phyloP scores from a whole-genome alignment of 2,888 invertebrate species.

The Vesta saturnalis region DNA sequence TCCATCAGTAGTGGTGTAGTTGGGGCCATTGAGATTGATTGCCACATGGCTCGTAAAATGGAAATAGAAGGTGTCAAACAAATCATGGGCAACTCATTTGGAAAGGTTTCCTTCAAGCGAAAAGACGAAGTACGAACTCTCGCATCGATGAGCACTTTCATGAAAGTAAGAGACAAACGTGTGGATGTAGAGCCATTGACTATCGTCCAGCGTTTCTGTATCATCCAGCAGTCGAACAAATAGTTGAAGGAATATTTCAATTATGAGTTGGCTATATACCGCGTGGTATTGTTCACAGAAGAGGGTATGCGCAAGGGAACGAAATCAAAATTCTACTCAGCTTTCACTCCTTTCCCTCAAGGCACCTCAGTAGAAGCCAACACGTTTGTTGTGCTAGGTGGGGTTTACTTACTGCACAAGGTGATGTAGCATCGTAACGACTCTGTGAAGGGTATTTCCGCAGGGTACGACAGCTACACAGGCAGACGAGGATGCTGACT shows the following conservation, averaged over 20 bases:
- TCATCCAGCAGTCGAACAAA: slow-evolving; percentile 37
- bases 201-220: slow-evolving; percentile 42
- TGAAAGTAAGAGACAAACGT: slow-evolving; percentile 22
- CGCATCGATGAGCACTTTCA: slow-evolving; percentile 17
- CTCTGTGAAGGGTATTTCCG: background rate
- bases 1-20: slow-evolving; percentile 39
- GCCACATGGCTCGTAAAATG: slow-evolving; percentile 37
- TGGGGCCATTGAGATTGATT: slow-evolving; percentile 35
- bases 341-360: slow-evolving; percentile 14
- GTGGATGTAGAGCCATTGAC: slow-evolving; percentile 5
- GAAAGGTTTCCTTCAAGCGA: slow-evolving; percentile 26
- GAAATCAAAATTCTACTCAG: slow-evolving; percentile 35
- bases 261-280: slow-evolving; percentile 27
- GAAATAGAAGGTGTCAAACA: slow-evolving; percentile 28
- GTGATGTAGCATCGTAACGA: background rate
- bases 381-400: background rate
- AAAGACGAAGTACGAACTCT: slow-evolving; percentile 25
- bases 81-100: slow-evolving; percentile 31
- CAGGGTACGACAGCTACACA: background rate
- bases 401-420: background rate
- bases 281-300: slow-evolving; percentile 36
- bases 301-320: slow-evolving; percentile 42
- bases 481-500: background rate
- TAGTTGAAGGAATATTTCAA: slow-evolving; percentile 31
- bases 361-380: background rate